Conservation (phyloP, 1,140 invertebrate species). For the Drosophila mayri region DNA sequence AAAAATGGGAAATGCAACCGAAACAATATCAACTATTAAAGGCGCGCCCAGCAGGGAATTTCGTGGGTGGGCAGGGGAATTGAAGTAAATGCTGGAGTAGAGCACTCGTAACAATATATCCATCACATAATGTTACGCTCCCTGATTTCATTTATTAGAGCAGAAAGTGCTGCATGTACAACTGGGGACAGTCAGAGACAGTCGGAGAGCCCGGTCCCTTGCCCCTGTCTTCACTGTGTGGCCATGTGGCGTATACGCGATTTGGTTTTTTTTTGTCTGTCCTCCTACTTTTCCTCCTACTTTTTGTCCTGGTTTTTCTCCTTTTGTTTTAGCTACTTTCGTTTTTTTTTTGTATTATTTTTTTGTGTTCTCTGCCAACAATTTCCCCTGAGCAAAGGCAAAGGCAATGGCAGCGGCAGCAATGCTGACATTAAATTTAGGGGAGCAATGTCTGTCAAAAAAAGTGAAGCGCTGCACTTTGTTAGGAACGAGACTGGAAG, state of each 20-base stretch:
- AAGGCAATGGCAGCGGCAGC: conserved; percentile 22
- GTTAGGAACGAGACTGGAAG: conserved; percentile 30
- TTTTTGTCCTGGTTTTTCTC: conserved; percentile 27
- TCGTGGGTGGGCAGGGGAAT: neutral
- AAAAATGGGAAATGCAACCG: conserved; percentile 52
- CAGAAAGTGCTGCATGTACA: conserved; percentile 75
- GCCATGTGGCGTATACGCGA: conserved; percentile 69
- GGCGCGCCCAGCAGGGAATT: conserved; percentile 8
- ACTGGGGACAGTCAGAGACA: conserved; percentile 50
- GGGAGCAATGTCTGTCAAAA: conserved; percentile 76
- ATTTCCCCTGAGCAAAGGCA: conserved; percentile 64
- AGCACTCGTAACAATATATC: conserved; percentile 73
- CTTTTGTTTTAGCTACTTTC: conserved; percentile 38
- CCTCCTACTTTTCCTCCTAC: conserved; percentile 1
- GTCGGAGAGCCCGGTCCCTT: neutral
- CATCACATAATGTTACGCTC: conserved; percentile 82
- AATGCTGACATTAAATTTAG: conserved; percentile 75
- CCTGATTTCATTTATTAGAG: conserved; percentile 84
- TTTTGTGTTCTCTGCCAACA: conserved; percentile 29
- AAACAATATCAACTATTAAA: conserved; percentile 75
- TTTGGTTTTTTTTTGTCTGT: conserved; percentile 23
- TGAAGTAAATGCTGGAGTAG: conserved; percentile 7
- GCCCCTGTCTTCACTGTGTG: conserved; percentile 26
- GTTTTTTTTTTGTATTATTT: neutral
- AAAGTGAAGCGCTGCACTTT: conserved; percentile 61